A percentile compares a stretch with the other conserved stretches of the same genome.
These are phyloP conservation scores for Clarias platycephalus DNA, from an alignment of 2,797 vertebrate species.

Conservation along the genomic window DNA sequence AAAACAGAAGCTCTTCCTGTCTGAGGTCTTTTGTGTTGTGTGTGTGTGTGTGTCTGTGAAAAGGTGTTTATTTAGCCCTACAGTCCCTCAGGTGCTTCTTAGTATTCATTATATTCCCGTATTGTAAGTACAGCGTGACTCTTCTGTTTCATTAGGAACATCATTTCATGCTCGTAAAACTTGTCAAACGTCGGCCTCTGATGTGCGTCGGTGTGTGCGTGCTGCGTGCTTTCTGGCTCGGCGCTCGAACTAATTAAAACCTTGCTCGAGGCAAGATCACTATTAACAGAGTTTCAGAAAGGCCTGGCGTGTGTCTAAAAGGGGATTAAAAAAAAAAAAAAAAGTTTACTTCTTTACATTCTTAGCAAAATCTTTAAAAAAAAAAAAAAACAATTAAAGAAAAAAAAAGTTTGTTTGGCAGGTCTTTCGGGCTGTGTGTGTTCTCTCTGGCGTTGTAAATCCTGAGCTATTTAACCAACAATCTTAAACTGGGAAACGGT, in stretches of 20 bases:
- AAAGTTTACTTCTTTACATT: conserved; percentile 33
- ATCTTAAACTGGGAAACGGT: conserved; percentile 43
- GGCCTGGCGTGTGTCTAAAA: conserved; percentile 34
- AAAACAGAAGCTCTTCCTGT: conserved; percentile 21
- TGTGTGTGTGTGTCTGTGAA: conserved; percentile 3
- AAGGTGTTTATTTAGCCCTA: conserved; percentile 25
- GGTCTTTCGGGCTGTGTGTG: conserved; percentile 22
- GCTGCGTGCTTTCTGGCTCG: conserved; percentile 31
- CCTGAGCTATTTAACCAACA: conserved; percentile 52
- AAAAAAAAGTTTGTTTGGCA: conserved; percentile 39
- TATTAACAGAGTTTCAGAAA: conserved; percentile 39
- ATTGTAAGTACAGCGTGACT: conserved; percentile 24
- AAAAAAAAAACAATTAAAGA: not conserved
- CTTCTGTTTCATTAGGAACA: conserved; percentile 29
- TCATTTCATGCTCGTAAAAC: conserved; percentile 32
- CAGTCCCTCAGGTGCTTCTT: conserved; percentile 23
- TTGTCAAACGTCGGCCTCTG: conserved; percentile 21
- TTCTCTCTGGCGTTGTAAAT: conserved; percentile 53
- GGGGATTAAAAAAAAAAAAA: not conserved
- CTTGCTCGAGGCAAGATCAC: conserved; percentile 34
- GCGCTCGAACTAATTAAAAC: conserved; percentile 36
- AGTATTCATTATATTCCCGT: not conserved
- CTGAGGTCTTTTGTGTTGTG: not conserved
- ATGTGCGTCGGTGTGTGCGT: conserved; percentile 31
- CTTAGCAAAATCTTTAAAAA: conserved; percentile 20